Evolutionary conservation across 2,888 invertebrate species (phyloP), one percentile per base, ranked within the genome.

Genomic region (Cynaeus angustus): DNA sequence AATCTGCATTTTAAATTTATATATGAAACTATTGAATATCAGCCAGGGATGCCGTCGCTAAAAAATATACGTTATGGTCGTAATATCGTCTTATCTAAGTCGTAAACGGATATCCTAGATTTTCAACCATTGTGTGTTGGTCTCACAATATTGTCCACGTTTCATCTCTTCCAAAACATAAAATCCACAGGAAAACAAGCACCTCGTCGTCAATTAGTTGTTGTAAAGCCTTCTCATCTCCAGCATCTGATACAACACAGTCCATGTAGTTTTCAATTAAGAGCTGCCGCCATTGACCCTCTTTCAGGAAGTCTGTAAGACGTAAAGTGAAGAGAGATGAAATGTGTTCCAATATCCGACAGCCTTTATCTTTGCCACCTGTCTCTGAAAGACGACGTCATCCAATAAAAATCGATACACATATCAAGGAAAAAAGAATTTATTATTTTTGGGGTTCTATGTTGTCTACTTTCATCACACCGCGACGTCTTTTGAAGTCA

Each of bases 401-500:
- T 37, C 16, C 26, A 62, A 53, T 30, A 53, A 37, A 62, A 62
- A 59, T 45, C 45, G 43, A 59, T 46, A 28, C 52, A 41, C 12
- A 41, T 12, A 41, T 41, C 43, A 12, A n/a, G 13, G 28, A 50
- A 56, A 16, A 41, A 64, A 46, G 12, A 55, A 30, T 55, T 45
- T 53, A 65, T 62, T 62, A 30, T 55, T 38, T 61, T 58, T 65
- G 66, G 12, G 50, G 43, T 48, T 69, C 55, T 37, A n/a, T 58
- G 30, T 69, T 65, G 37, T 26, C 46, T 5, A 48, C 48, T 13
- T 28, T 43, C 72, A 80, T 75, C n/a, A 80, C 79, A 16, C 80
- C 82, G 14, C 75, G 69, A 68, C 78, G 76, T 59, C 84, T 75
- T 58, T 82, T 80, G 65, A 85, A 82, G 53, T 81, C 80, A 2